phyloP scores from a whole-genome alignment of 2,113 vertebrate species.

The Phylloscopus whistleri region DNA sequence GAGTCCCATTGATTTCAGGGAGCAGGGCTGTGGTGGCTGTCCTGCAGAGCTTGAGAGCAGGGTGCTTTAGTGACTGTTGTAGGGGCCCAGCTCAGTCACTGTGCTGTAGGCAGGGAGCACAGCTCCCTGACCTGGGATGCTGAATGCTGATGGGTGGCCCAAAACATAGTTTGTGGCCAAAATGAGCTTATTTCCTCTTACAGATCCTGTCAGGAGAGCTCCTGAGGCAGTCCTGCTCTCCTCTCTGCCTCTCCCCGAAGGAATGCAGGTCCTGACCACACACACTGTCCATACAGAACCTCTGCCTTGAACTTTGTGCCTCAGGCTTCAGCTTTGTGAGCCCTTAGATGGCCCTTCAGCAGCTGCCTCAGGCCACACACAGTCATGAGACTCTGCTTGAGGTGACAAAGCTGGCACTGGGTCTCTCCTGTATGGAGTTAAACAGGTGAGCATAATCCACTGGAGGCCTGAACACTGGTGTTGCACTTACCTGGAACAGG shows the following conservation, averaged over 20 bases:
- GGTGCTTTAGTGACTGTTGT: neutral
- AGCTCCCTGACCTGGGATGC: neutral
- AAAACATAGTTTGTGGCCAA: neutral
- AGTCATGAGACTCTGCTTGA: neutral
- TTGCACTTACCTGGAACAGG: neutral
- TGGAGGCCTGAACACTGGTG: neutral
- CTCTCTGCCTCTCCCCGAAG: neutral
- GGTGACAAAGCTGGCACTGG: neutral
- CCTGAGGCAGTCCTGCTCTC: neutral
- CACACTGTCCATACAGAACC: neutral
- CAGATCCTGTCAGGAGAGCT: neutral
- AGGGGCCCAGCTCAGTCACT: neutral
- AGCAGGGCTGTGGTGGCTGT: fast-evolving
- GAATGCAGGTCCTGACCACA: conserved; percentile 4
- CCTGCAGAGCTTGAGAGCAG: neutral
- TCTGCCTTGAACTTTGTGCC: neutral
- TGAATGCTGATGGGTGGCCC: neutral
- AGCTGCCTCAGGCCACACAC: conserved; percentile 17
- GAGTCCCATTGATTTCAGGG: neutral
- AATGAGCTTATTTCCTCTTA: neutral
- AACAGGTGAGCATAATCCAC: neutral
- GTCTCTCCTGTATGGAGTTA: neutral
- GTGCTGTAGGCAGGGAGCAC: neutral
- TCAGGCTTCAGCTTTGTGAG: neutral
- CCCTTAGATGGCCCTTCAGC: neutral